Base-by-base conservation (phyloP, 2,888 invertebrate genomes). In the Cyrtodaria siliqua region DNA sequence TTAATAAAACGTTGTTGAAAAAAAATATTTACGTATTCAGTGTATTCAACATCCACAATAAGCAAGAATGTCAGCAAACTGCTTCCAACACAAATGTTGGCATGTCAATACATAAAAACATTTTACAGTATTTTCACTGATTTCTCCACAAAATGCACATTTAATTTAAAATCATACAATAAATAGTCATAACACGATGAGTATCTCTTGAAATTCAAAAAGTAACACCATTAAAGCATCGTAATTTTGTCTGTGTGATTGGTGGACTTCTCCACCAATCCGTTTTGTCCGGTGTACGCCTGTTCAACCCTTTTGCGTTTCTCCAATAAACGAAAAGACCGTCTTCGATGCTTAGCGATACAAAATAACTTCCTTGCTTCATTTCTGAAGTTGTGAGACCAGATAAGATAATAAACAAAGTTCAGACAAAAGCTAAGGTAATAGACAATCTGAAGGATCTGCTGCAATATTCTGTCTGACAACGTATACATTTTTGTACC, bases 371-470 rank as follows among this genome's bases (percentile, higher is more conserved):
- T 47, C 18, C 50, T 70, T 0, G 82, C 74, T 29, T 82, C 85
- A 55, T 81, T 79, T 26, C 86, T 62, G 55, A 84, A 88, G 70
- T 88, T 88, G 33, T 82, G 78, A n/a, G 87, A 86, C 88, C 87
- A 87, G 20, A 84, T 79, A 2, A 88, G 60, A 66, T 86, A 86
- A 42, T 83, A 88, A 12, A 87, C 57, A 33, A 88, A 79, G 49
- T 89, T 89, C 20, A 84, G 79, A 56, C 83, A 84, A 60, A 86
- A 85, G 26, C 87, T 86, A 38, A 83, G 53, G 59, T 87, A 87
- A 56, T 86, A 87, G 1, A 87, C 42, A 23, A 83, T 64, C 60
- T 87, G 86, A 26, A 83, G 83, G 4, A 86, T 70, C 52, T 84
- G 86, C 49, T 85, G 85, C 0, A 86, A 49, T 14, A 84, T 68